These are phyloP conservation scores for Malachius bipustulatus DNA, from an alignment of 2,888 invertebrate species.

Conservation along the genomic window DNA sequence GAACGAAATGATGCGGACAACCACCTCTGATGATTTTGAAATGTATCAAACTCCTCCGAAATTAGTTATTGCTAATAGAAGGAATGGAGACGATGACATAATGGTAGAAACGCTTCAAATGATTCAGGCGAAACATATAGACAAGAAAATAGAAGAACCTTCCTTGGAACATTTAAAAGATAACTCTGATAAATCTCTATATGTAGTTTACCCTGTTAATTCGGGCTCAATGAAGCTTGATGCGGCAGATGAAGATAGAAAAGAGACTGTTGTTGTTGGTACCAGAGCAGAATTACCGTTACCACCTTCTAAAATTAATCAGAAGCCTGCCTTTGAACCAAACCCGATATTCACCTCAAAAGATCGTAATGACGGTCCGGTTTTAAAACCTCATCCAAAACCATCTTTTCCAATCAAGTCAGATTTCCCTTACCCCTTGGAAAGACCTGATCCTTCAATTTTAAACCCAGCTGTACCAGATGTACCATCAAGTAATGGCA, in stretches of 20 bases:
- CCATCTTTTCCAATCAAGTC: constrained; percentile 37
- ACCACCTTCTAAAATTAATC: constrained; percentile 32
- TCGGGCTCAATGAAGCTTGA: constrained; percentile 40
- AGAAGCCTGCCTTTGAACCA: constrained; percentile 33
- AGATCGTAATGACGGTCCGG: constrained; percentile 35
- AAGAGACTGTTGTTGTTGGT: constrained; percentile 44
- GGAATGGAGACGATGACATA: constrained; percentile 37
- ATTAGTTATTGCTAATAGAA: constrained; percentile 37
- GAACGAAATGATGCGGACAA: constrained; percentile 22
- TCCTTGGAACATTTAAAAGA: constrained; percentile 17
- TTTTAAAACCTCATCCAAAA: constrained; percentile 34
- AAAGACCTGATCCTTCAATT: constrained; percentile 44
- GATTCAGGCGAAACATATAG: constrained; percentile 46
- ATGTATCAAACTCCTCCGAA: constrained; percentile 36
- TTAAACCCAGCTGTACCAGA: constrained; percentile 30
- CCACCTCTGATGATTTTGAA: constrained; percentile 25
- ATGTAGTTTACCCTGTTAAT: constrained; percentile 49
- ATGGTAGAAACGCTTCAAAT: constrained; percentile 55
- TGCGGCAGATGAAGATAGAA: constrained; percentile 34
- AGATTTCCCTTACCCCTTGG: constrained; percentile 53
- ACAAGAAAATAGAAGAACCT: constrained; percentile 20
- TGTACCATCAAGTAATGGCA: constrained; percentile 30
- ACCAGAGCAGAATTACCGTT: constrained; percentile 40
- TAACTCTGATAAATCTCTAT: constrained; percentile 33
- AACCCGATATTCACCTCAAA: constrained; percentile 36